Conservation (phyloP, 2,113 vertebrate species). For the Irena cyanogastra region DNA sequence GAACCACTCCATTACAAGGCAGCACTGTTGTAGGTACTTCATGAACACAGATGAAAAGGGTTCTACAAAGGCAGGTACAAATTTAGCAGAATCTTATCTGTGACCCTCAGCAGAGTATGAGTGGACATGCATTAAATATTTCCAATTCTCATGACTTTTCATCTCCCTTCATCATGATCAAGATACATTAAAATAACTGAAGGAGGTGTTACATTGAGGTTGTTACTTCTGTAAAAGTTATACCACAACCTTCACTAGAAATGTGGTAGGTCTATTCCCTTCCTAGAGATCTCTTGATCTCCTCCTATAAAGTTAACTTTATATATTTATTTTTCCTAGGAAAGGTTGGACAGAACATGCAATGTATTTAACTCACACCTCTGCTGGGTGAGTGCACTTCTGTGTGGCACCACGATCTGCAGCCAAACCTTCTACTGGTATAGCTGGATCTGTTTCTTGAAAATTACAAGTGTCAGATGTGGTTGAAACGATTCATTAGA, state of each 20-base stretch:
- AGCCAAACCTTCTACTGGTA: background rate
- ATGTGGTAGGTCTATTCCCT: background rate
- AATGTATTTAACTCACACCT: background rate
- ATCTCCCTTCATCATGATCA: background rate
- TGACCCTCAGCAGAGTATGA: background rate
- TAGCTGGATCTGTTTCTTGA: background rate
- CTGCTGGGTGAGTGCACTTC: fast-evolving
- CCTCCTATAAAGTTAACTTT: background rate
- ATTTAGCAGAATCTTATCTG: background rate
- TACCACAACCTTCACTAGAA: background rate
- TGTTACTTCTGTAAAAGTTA: background rate
- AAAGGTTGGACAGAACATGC: background rate
- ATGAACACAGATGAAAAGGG: background rate
- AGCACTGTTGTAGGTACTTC: background rate
- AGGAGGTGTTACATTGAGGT: background rate
- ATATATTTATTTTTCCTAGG: background rate
- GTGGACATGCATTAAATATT: background rate
- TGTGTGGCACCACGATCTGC: background rate
- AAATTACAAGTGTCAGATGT: background rate
- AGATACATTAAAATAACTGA: background rate
- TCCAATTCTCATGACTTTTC: background rate
- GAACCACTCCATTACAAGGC: background rate
- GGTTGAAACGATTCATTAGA: background rate
- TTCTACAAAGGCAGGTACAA: background rate
- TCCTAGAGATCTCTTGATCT: background rate